Evolutionary conservation across 2,888 invertebrate genomes (phyloP).

Genomic region (Alloplasta piceator): DNA sequence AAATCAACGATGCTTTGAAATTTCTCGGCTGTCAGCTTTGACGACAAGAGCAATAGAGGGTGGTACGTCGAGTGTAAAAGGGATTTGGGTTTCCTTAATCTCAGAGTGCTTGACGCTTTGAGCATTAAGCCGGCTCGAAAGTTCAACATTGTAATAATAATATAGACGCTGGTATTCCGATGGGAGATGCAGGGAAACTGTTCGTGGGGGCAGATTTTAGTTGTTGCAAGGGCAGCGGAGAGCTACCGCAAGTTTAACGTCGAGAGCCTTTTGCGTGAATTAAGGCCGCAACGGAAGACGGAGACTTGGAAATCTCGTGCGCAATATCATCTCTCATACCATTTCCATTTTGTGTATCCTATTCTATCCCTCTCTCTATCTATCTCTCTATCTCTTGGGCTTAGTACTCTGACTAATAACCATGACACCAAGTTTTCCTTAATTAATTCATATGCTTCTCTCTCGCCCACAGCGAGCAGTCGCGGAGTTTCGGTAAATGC

Average conservation of each 20-base stretch:
- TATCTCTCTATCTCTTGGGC: neutral
- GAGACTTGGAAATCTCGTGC: conserved; percentile 24
- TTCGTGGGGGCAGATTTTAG: conserved; percentile 49
- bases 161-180: conserved; percentile 17
- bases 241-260: conserved; percentile 3
- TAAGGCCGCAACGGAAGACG: conserved; percentile 30
- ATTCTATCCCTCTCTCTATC: conserved; percentile 6
- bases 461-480: conserved; percentile 5
- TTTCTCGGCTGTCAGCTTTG: too few species aligned
- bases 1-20: too few species aligned
- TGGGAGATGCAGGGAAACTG: conserved; percentile 64
- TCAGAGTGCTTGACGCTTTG: conserved; percentile 58
- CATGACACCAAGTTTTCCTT: conserved; percentile 44
- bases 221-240: conserved; percentile 54
- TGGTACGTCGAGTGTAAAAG: too few species aligned
- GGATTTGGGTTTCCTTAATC: too few species aligned
- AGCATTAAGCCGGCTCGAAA: conserved; percentile 76
- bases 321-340: conserved; percentile 12
- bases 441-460: conserved; percentile 61
- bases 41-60: too few species aligned
- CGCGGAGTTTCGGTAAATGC: conserved; percentile 41
- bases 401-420: conserved; percentile 41
- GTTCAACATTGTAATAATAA: conserved; percentile 75
- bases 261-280: conserved; percentile 30
- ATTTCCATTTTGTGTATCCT: neutral